Evolutionary conservation across 2,113 vertebrate genomes (phyloP).

Genomic region (western clawed frog (Xenopus tropicalis)): DNA sequence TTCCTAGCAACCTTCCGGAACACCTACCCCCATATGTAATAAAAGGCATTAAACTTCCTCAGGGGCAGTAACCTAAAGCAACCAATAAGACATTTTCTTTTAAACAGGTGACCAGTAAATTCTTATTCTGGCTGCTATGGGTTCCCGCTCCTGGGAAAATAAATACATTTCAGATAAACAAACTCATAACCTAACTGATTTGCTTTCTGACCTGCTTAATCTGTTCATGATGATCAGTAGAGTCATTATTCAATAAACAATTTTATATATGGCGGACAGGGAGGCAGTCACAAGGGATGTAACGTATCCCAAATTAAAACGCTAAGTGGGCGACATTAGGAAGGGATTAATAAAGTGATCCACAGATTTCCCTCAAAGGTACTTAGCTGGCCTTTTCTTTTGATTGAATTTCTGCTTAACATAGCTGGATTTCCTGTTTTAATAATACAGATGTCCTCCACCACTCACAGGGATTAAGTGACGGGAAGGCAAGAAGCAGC

Average conservation of each 20-base stretch:
- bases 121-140: too few species aligned
- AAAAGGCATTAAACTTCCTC: too few species aligned
- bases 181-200: too few species aligned
- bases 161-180: too few species aligned
- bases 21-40: too few species aligned
- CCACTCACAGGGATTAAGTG: slow-evolving; percentile 37
- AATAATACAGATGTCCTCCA: slow-evolving; percentile 39
- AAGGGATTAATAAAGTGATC: slow-evolving; percentile 38
- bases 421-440: slow-evolving; percentile 29
- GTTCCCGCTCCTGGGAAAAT: too few species aligned
- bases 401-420: slow-evolving; percentile 43
- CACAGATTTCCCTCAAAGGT: slow-evolving; percentile 13
- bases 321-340: slow-evolving; percentile 24
- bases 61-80: too few species aligned
- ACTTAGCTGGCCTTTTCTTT: slow-evolving; percentile 39
- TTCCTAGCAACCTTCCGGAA: too few species aligned
- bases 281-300: slow-evolving; percentile 19
- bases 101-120: too few species aligned
- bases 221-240: too few species aligned
- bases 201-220: too few species aligned
- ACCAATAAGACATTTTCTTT: too few species aligned
- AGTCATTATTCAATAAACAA: not conserved
- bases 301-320: slow-evolving; percentile 26
- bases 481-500: slow-evolving; percentile 26
- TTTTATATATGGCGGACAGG: slow-evolving; percentile 8